Evolutionary conservation across 2,888 invertebrate species (phyloP).

Genomic region (Baccha elongata): DNA sequence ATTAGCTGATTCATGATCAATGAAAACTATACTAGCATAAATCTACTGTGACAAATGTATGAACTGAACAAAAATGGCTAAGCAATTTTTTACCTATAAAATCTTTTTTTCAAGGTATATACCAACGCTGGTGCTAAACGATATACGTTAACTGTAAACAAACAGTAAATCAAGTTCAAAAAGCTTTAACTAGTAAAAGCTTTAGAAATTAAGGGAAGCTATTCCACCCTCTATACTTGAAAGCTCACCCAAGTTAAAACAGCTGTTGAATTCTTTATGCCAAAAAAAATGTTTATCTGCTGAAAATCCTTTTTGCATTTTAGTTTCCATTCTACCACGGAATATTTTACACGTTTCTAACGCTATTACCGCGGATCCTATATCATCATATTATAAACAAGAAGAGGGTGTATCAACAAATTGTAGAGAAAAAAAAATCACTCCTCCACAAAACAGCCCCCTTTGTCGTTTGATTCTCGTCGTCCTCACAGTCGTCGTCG

Average conservation of each 20-base stretch:
- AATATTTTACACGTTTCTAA: constrained; percentile 24
- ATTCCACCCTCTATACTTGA: background rate
- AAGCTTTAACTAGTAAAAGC: background rate
- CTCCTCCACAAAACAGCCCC: background rate
- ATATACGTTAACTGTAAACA: constrained; percentile 21
- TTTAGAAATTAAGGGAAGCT: constrained; percentile 13
- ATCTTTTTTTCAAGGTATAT: too few species aligned
- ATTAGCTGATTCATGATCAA: too few species aligned
- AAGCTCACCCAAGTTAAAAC: constrained; percentile 20
- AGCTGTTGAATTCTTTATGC: constrained; percentile 69
- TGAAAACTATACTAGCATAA: too few species aligned
- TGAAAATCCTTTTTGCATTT: constrained; percentile 44
- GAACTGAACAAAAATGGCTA: too few species aligned
- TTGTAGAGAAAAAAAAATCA: constrained; percentile 50
- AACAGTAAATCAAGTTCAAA: background rate
- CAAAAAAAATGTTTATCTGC: constrained; percentile 43
- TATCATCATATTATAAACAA: background rate
- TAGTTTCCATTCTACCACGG: constrained; percentile 52
- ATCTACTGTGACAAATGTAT: too few species aligned
- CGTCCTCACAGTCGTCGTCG: too few species aligned
- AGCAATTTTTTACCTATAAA: too few species aligned
- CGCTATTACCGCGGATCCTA: background rate
- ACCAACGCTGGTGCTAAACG: too few species aligned
- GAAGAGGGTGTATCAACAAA: constrained; percentile 39
- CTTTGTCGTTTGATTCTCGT: background rate